phyloP scores from a whole-genome alignment of 2,888 invertebrate genomes.

The Synergus itoensis region DNA sequence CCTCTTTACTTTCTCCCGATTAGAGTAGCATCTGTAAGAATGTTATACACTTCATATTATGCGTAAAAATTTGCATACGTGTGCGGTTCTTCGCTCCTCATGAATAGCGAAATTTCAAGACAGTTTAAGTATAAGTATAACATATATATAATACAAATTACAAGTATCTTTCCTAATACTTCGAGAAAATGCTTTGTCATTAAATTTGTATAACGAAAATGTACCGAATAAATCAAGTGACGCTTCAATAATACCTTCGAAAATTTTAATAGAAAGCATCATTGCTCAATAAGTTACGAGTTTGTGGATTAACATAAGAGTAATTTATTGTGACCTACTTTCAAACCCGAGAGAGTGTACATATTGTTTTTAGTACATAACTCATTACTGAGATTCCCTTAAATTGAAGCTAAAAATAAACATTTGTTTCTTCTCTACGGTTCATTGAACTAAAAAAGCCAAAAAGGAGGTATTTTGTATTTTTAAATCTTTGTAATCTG shows the following conservation, averaged over 20 bases:
- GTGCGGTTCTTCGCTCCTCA: not conserved
- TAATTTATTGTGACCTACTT: not conserved
- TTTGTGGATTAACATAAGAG: not conserved
- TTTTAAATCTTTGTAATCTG: too few species aligned
- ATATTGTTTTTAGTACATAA: too few species aligned
- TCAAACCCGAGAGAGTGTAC: not conserved
- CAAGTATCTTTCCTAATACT: too few species aligned
- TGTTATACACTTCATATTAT: not conserved
- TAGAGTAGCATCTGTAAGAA: constrained; percentile 3
- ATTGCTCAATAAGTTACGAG: not conserved
- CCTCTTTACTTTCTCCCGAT: not conserved
- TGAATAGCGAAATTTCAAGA: constrained; percentile 17
- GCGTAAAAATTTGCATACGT: constrained; percentile 27
- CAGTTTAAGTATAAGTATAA: too few species aligned
- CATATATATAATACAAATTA: too few species aligned
- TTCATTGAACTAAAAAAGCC: too few species aligned
- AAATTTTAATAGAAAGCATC: not conserved
- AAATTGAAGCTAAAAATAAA: too few species aligned
- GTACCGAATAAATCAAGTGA: not conserved
- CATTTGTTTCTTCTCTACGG: too few species aligned
- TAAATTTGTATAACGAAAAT: not conserved
- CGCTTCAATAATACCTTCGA: not conserved
- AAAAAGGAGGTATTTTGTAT: too few species aligned
- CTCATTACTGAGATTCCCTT: too few species aligned
- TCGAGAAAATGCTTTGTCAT: too few species aligned